Conservation (phyloP, 2,797 vertebrate genomes). For the Scolopax bukidnonensis region DNA sequence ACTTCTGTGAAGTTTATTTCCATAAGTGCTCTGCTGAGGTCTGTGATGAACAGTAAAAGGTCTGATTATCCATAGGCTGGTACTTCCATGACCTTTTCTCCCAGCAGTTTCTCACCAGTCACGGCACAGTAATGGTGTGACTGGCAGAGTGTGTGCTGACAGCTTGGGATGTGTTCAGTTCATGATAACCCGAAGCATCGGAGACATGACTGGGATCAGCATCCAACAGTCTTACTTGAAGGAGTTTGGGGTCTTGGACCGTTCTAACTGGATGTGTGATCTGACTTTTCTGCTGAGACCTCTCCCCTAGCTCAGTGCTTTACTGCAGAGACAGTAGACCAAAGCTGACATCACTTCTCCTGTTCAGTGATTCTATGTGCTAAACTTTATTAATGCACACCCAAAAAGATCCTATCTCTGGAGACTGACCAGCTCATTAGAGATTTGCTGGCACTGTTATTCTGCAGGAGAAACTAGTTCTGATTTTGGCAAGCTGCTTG, state of each 20-base stretch:
- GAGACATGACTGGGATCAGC: background rate
- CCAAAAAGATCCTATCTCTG: background rate
- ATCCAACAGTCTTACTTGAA: conserved; percentile 68
- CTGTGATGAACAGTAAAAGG: conserved; percentile 71
- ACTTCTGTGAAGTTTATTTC: background rate
- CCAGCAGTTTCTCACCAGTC: conserved; percentile 61
- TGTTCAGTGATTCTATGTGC: background rate
- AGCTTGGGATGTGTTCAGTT: conserved; percentile 5
- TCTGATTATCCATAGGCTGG: conserved; percentile 46
- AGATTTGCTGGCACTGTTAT: background rate
- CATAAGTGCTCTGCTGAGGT: background rate
- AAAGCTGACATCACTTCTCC: background rate
- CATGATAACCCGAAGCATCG: background rate
- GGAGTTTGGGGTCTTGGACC: conserved; percentile 60
- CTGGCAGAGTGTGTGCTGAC: conserved; percentile 61
- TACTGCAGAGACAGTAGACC: background rate
- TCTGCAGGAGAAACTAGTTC: background rate
- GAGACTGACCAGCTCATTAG: background rate
- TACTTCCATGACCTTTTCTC: conserved; percentile 31
- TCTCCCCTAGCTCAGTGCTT: background rate
- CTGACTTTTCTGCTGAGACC: conserved; percentile 82
- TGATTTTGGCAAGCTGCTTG: background rate
- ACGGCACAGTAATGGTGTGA: conserved; percentile 6
- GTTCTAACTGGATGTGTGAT: conserved; percentile 63
- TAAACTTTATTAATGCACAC: background rate